Percentiles rank a stretch among this genome's conserved stretches.
Evolutionary conservation across 2,888 invertebrate species (phyloP).

Genomic region (Nemotelus nigrinus): DNA sequence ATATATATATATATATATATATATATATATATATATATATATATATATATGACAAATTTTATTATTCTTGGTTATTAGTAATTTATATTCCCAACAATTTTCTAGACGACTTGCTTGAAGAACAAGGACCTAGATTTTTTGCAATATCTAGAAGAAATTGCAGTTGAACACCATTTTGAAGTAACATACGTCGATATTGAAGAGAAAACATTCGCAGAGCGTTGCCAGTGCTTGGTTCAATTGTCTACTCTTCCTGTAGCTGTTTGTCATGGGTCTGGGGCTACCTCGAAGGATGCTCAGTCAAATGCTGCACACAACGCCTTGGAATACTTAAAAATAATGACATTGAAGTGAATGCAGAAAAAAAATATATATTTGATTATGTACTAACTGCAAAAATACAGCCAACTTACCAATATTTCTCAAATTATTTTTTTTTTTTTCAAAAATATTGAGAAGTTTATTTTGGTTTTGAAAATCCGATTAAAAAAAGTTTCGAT

Average conservation of each 20-base stretch:
- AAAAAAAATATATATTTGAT: constrained; percentile 22
- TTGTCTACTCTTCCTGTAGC: constrained; percentile 92
- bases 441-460: no score
- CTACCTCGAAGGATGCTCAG: constrained; percentile 84
- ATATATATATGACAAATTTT: no score
- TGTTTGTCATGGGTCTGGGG: constrained; percentile 90
- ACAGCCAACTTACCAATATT: constrained; percentile 8
- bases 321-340: constrained; percentile 91
- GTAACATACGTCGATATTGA: constrained; percentile 95
- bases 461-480: no score
- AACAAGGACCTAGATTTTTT: constrained; percentile 84
- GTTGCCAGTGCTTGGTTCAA: constrained; percentile 90
- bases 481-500: no score
- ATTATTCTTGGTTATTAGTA: no score
- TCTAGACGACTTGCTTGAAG: constrained; percentile 78
- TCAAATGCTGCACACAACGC: constrained; percentile 90
- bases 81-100: background rate
- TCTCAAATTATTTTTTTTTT: background rate
- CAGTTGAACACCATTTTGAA: constrained; percentile 89
- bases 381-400: background rate
- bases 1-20: no score
- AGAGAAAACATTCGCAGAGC: constrained; percentile 83
- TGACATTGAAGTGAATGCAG: constrained; percentile 85
- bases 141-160: constrained; percentile 89
- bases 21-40: no score